Conservation (phyloP, 2,113 vertebrate genomes). For the Alaudala cheleensis region DNA sequence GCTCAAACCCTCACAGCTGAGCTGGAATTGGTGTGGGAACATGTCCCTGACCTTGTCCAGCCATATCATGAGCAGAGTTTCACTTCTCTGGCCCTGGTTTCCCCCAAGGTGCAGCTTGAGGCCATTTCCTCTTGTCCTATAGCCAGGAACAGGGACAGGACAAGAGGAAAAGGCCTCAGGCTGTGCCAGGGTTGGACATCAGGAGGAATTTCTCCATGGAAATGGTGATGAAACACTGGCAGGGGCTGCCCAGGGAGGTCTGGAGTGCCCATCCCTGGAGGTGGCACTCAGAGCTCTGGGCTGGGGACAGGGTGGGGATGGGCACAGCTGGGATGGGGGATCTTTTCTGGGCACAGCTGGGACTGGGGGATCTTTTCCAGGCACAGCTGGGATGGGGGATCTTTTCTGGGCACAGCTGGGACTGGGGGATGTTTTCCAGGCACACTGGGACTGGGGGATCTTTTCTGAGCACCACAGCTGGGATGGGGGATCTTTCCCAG, state of each 20-base stretch:
- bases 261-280: background rate
- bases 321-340: background rate
- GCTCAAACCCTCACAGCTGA: background rate
- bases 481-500: accelerated
- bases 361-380: too few relatives aligned
- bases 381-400: too few relatives aligned
- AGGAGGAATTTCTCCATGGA: background rate
- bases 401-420: accelerated
- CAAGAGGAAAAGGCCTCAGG: accelerated
- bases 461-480: background rate
- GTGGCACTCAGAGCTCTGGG: background rate
- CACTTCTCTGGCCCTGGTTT: background rate
- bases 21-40: background rate
- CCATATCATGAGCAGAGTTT: background rate
- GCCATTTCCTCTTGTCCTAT: background rate
- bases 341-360: too few relatives aligned
- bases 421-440: accelerated
- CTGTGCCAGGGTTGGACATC: accelerated
- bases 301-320: background rate
- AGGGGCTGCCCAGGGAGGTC: background rate
- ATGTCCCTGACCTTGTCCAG: background rate
- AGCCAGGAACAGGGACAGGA: background rate
- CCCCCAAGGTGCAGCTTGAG: background rate
- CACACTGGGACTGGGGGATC: background rate
- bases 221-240: too few relatives aligned